Percentiles rank a stretch among this genome's conserved stretches.
These are phyloP conservation scores for Vanessa cardui DNA, from an alignment of 2,888 invertebrate genomes.

Conservation along the genomic window DNA sequence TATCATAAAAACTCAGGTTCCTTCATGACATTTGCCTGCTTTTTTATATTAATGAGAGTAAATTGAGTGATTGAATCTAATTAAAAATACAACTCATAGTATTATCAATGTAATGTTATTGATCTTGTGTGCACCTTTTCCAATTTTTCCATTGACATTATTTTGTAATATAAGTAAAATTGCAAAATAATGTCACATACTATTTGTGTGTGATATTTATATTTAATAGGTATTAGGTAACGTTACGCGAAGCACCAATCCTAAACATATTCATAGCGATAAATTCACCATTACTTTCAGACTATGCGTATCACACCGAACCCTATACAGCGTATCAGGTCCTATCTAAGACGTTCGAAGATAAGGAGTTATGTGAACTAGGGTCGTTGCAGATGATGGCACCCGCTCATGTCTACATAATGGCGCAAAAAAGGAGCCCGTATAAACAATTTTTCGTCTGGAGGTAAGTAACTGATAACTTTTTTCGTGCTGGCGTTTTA, in stretches of 20 bases:
- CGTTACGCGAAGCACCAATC: not conserved
- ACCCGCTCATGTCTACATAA: constrained; percentile 64
- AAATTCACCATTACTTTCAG: constrained; percentile 40
- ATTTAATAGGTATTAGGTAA: too few species aligned
- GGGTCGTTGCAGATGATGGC: constrained; percentile 69
- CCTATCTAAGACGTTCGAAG: constrained; percentile 67
- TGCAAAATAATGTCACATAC: too few species aligned
- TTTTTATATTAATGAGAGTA: too few species aligned
- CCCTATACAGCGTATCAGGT: constrained; percentile 74
- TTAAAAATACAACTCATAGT: too few species aligned
- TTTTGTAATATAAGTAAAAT: too few species aligned
- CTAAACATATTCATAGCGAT: not conserved
- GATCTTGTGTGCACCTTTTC: too few species aligned
- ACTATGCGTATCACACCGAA: constrained; percentile 80
- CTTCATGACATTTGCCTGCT: too few species aligned
- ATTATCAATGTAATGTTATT: too few species aligned
- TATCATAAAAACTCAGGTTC: too few species aligned
- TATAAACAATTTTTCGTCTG: constrained; percentile 72
- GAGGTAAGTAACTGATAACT: constrained; percentile 56
- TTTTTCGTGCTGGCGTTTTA: not conserved
- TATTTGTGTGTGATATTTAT: too few species aligned
- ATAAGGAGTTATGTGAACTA: constrained; percentile 74
- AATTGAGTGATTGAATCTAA: too few species aligned
- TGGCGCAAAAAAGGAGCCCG: constrained; percentile 68
- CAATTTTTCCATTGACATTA: too few species aligned